Evolutionary conservation across 2,113 vertebrate genomes (phyloP), one percentile per base, ranked within the genome.

Genomic region (Dasyprocta punctata): DNA sequence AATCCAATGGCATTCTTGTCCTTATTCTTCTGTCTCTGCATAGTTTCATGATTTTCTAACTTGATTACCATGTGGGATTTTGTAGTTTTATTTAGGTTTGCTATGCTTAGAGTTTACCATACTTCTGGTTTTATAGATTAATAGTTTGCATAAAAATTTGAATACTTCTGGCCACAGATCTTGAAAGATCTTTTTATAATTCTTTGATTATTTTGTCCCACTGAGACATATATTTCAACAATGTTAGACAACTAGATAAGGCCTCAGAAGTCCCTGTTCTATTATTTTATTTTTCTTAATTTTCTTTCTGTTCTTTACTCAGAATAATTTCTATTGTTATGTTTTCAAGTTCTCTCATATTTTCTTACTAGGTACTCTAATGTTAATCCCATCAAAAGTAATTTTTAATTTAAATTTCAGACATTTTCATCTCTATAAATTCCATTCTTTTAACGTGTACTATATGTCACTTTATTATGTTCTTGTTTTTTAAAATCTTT

Each of bases 321-420:
- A 52, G 75, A 80, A 30, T 56, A 81, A 38, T 91, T 73, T 77
- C 30, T 65, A 58, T 90, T 90, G 30, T 16, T 73, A 0, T 89
- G 33, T 14, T 6, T 88, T 95, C 14, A 95, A 20, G 13, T 82
- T 61, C 44, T 86, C 49, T 80, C 33, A 58, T 86, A 61, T n/a
- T 86, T 88, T 94, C 44, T 13, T 80, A 19, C 44, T 80, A 52
- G n/a, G 16, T 84, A 65, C 19, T 84, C 30, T 89, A 12, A 16
- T 75, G 11, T 87, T 63, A 65, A 65, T 80, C 47, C 11, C 12
- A 92, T 82, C 30, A 9, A 88, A 38, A 84, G 20, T 83, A 24
- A 56, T 88, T 89, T 92, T 93, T 69, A 19, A 85, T 56, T 95
- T 89, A 80, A 80, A 52, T 33, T 86, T 81, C 16, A 93, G 44